Evolutionary conservation across 2,888 invertebrate species (phyloP).

Genomic region (Andrena fulva): DNA sequence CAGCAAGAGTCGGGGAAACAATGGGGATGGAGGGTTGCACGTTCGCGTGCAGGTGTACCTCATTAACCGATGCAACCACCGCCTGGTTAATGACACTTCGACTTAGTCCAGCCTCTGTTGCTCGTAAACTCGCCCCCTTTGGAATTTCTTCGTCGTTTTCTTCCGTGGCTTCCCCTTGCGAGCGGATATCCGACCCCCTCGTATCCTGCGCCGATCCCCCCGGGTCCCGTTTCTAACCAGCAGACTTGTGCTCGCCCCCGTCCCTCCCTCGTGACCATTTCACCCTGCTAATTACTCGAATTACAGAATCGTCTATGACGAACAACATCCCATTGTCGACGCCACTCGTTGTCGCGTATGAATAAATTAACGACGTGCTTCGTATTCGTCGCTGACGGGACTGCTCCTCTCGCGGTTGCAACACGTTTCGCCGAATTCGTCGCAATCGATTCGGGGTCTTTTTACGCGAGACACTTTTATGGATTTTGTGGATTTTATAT

Average conservation of each 20-base stretch:
- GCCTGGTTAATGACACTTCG: constrained; percentile 68
- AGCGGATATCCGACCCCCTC: constrained; percentile 54
- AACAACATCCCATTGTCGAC: constrained; percentile 45
- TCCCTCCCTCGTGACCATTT: constrained; percentile 1
- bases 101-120: constrained; percentile 54
- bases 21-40: constrained; percentile 10
- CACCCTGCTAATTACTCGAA: constrained; percentile 59
- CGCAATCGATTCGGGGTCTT: too few relatives aligned
- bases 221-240: constrained; percentile 30
- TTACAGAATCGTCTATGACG: constrained; percentile 46
- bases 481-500: too few relatives aligned
- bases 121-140: constrained; percentile 60
- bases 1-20: not conserved
- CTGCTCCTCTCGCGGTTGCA: not conserved
- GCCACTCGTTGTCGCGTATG: constrained; percentile 23
- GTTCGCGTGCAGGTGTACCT: constrained; percentile 57
- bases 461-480: too few relatives aligned
- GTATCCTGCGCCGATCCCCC: constrained; percentile 40
- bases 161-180: constrained; percentile 23
- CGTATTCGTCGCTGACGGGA: not conserved
- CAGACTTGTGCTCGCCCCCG: not conserved
- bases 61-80: constrained; percentile 68
- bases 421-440: constrained; percentile 1
- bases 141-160: constrained; percentile 59
- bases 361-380: constrained; percentile 37